A percentile compares a stretch with the other conserved stretches of the same genome.
phyloP scores from a whole-genome alignment of 2,888 invertebrate genomes.

The Monochamus alternatus region DNA sequence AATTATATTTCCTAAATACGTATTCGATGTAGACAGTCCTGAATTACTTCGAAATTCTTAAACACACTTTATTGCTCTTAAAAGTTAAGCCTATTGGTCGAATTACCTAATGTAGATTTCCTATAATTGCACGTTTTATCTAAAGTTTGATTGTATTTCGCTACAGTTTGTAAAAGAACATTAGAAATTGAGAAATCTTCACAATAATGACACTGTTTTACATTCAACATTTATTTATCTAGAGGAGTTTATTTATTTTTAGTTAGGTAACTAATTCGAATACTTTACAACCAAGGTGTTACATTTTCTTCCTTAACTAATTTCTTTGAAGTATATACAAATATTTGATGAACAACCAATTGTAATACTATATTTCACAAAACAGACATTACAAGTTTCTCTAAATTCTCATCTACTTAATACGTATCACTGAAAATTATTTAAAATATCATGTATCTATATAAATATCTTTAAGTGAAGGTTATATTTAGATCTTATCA shows the following conservation, averaged over 20 bases:
- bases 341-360: not conserved
- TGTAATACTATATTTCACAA: not conserved
- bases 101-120: conserved; percentile 32
- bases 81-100: conserved; percentile 48
- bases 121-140: conserved; percentile 43
- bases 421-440: too few species aligned
- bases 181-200: conserved; percentile 40
- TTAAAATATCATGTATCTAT: too few species aligned
- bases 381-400: too few species aligned
- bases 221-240: conserved; percentile 53
- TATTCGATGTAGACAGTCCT: conserved; percentile 51
- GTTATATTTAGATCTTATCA: too few species aligned
- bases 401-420: too few species aligned
- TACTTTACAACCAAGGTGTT: conserved; percentile 23
- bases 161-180: conserved; percentile 53
- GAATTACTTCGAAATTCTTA: conserved; percentile 38
- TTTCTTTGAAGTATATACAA: too few species aligned
- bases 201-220: conserved; percentile 52
- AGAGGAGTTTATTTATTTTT: conserved; percentile 41
- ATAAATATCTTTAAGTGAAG: too few species aligned
- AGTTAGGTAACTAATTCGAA: conserved; percentile 24
- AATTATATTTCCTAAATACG: conserved; percentile 16
- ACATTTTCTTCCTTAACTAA: not conserved
- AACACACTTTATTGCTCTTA: conserved; percentile 45
- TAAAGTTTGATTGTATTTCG: conserved; percentile 61